These are phyloP conservation scores for Caenorhabditis sp. DNA, from an alignment of 2,888 invertebrate genomes.

Conservation along the genomic window DNA sequence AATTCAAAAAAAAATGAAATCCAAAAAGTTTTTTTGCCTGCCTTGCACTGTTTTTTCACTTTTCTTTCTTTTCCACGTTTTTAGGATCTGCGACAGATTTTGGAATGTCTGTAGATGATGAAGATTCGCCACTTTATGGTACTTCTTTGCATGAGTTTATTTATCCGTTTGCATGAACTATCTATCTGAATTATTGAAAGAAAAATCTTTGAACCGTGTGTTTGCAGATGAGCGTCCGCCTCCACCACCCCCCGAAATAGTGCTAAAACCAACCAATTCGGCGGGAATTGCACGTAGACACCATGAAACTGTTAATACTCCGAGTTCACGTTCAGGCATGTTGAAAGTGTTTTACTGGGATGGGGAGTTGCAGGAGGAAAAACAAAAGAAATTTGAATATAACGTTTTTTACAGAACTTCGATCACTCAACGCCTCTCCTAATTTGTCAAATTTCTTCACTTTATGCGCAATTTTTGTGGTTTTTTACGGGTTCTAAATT, in stretches of 20 bases:
- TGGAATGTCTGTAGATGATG: constrained; percentile 4
- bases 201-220: no score
- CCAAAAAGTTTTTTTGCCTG: constrained; percentile 4
- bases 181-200: no score
- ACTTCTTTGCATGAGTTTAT: constrained; percentile 9
- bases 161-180: not conserved
- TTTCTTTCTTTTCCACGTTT: constrained; percentile 9
- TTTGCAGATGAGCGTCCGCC: constrained; percentile 1
- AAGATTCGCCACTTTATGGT: not conserved
- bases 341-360: not conserved
- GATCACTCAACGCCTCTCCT: constrained; percentile 23
- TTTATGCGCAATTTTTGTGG: constrained; percentile 6
- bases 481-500: constrained; percentile 29
- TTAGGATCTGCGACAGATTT: constrained; percentile 26
- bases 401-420: constrained; percentile 18
- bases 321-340: not conserved
- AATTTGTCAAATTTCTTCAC: constrained; percentile 3
- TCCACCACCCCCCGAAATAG: not conserved
- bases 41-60: constrained; percentile 3
- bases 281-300: constrained; percentile 1
- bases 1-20: constrained; percentile 7
- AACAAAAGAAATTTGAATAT: not conserved
- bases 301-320: not conserved
- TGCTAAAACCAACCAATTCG: not conserved
- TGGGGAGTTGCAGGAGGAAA: not conserved